A percentile compares a stretch with the other conserved stretches of the same genome.
These are phyloP conservation scores for Cnemophilus loriae DNA, from an alignment of 2,113 vertebrate species.

Conservation along the genomic window DNA sequence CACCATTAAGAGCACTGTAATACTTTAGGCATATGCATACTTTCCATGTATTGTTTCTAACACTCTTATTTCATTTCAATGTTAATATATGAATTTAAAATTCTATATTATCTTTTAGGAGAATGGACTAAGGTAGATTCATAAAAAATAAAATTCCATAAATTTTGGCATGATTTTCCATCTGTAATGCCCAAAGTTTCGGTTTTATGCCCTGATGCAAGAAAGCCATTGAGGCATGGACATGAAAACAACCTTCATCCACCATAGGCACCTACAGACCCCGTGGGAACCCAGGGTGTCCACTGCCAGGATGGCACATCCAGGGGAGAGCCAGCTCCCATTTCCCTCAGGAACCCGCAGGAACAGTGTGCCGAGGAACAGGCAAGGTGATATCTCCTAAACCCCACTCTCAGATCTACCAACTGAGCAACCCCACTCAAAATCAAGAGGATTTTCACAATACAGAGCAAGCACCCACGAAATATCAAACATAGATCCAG, in stretches of 20 bases:
- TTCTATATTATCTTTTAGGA: neutral
- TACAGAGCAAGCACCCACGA: neutral
- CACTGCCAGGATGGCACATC: neutral
- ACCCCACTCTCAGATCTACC: neutral
- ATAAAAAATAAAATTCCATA: neutral
- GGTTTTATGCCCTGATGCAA: neutral
- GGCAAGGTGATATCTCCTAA: neutral
- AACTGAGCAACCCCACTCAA: neutral
- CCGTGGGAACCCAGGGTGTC: accelerated
- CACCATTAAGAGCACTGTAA: neutral
- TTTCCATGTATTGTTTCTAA: neutral
- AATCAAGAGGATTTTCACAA: neutral
- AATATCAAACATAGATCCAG: neutral
- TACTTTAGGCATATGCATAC: neutral
- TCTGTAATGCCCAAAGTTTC: neutral
- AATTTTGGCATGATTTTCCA: neutral
- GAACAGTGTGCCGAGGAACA: neutral
- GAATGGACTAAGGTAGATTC: neutral
- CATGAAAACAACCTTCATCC: neutral
- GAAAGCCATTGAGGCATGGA: neutral
- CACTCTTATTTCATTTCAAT: neutral
- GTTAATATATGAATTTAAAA: neutral
- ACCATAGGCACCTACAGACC: neutral
- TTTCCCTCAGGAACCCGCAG: neutral
- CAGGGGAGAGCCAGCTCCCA: neutral